Evolutionary conservation across 2,113 vertebrate genomes (phyloP).

Genomic region (Hassar affinis): DNA sequence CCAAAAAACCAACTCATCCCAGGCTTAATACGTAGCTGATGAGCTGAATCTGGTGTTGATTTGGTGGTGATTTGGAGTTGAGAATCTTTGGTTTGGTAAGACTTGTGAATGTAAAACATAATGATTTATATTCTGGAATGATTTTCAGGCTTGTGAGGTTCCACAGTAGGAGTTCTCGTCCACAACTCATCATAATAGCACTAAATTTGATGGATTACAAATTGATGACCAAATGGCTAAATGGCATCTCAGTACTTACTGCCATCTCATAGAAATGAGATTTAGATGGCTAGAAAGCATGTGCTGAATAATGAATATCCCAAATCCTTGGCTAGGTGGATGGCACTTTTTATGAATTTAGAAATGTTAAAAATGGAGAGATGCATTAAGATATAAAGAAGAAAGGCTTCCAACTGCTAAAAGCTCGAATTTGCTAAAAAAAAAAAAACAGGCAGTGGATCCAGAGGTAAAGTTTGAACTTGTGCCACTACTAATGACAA

Average conservation of each 20-base stretch:
- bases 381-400: constrained; percentile 41
- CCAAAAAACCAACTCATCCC: neutral
- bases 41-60: constrained; percentile 11
- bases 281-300: constrained; percentile 29
- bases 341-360: constrained; percentile 19
- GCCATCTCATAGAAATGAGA: neutral
- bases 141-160: neutral
- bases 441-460: neutral
- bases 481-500: constrained; percentile 21
- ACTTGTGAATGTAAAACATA: neutral
- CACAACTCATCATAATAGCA: constrained; percentile 28
- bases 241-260: constrained; percentile 31
- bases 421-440: constrained; percentile 24
- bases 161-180: neutral
- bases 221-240: constrained; percentile 53
- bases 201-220: constrained; percentile 36
- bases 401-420: constrained; percentile 43
- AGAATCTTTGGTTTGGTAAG: neutral
- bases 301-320: constrained; percentile 48
- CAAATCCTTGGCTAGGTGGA: constrained; percentile 16
- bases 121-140: neutral
- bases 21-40: neutral
- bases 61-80: neutral
- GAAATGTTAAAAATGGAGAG: constrained; percentile 35
- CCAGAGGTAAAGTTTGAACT: constrained; percentile 9